phyloP scores from a whole-genome alignment of 2,888 invertebrate species.

The Diarsia rubi region DNA sequence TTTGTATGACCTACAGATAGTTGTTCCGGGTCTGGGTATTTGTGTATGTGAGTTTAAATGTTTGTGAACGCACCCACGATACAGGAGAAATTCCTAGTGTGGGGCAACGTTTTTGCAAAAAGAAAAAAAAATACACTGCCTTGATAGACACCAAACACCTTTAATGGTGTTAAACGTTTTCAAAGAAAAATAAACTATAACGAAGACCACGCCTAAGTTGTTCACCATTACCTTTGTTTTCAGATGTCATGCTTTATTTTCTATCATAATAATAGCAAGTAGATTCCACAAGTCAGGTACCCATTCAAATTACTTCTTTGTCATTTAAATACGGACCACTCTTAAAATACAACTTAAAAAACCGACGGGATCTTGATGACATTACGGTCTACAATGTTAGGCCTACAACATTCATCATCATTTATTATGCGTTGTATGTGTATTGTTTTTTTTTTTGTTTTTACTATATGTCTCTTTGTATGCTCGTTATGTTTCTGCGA shows the following conservation, averaged over 20 bases:
- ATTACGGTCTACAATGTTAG: neutral
- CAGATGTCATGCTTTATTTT: neutral
- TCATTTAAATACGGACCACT: neutral
- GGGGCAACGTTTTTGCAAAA: no score
- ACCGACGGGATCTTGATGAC: neutral
- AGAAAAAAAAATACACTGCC: no score
- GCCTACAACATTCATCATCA: no score
- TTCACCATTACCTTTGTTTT: neutral
- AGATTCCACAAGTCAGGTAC: neutral
- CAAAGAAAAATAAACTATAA: neutral
- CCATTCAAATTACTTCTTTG: neutral
- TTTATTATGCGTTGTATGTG: no score
- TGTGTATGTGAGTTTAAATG: no score
- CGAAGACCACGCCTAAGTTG: neutral
- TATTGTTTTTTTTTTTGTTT: no score
- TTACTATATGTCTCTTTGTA: no score
- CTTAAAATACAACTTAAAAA: neutral
- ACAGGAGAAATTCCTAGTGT: no score
- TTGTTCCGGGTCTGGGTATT: no score
- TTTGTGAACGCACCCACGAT: no score
- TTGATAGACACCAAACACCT: neutral
- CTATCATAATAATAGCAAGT: neutral
- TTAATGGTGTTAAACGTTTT: neutral
- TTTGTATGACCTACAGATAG: no score
- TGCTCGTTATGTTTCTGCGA: no score